These are phyloP conservation scores for Acanthopagrus latus DNA, from an alignment of 2,797 vertebrate genomes.

Conservation along the genomic window DNA sequence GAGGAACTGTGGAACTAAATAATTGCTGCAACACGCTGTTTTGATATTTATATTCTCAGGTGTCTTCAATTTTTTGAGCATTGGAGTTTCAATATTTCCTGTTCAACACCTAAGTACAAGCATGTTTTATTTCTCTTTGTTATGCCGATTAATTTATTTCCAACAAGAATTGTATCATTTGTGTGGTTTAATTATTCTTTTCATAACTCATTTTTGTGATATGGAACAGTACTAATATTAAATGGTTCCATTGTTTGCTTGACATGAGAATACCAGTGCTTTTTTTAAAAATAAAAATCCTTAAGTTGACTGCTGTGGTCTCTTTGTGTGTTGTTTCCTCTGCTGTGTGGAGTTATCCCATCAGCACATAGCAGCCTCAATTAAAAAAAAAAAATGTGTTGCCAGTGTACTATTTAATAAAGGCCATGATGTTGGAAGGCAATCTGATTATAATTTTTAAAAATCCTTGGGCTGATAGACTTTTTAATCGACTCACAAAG, in stretches of 20 bases:
- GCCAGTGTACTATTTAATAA: too few species aligned
- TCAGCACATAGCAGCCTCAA: not conserved
- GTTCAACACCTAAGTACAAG: constrained; percentile 80
- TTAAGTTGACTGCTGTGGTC: constrained; percentile 47
- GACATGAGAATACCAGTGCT: constrained; percentile 84
- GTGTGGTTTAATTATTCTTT: constrained; percentile 85
- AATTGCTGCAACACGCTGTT: constrained; percentile 82
- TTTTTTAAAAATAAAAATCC: constrained; percentile 80
- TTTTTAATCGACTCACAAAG: too few species aligned
- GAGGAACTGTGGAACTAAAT: constrained; percentile 78
- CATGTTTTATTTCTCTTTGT: constrained; percentile 80
- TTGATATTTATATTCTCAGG: constrained; percentile 88
- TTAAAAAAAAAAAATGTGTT: not conserved
- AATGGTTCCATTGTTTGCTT: constrained; percentile 84
- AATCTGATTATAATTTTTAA: too few species aligned
- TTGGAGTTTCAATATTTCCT: constrained; percentile 80
- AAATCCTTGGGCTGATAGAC: too few species aligned
- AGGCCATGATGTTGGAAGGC: too few species aligned
- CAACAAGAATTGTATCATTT: constrained; percentile 75
- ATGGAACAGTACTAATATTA: constrained; percentile 83
- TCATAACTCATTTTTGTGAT: constrained; percentile 83
- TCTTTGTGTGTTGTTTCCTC: not conserved
- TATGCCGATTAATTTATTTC: constrained; percentile 88
- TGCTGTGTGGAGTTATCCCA: not conserved
- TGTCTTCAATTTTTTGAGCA: constrained; percentile 81